Evolutionary conservation across 2,888 invertebrate species (phyloP), one percentile per base, ranked within the genome.

Genomic region (Watsonalla cultraria): DNA sequence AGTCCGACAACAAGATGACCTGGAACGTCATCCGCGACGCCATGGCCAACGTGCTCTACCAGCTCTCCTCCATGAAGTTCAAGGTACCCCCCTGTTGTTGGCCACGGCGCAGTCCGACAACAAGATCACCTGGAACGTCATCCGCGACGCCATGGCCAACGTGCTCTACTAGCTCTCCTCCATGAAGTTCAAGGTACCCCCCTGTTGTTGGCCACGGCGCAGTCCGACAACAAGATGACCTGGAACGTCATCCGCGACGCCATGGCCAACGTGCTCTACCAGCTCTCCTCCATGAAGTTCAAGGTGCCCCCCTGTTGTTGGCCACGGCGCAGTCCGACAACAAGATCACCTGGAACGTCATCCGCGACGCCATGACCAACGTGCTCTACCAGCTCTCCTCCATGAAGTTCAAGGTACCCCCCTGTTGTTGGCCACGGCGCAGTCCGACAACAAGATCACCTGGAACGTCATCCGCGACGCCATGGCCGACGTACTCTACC

Each of bases 1-100:
- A 99, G 91, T 97, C 97, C 47, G 99, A 99, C 86, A 98, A 99
- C 92, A 99, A 99, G 92, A 84, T 90, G 79, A 99, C 99, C 59
- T 99, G 99, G 99, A 95, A 95, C 77, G 96, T 96, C 53, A 99
- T 99, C 86, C 94, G 97, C 64, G 99, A 99, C 82, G 96, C 97
- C 75, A 97, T 99, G 98, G 96, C 96, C 78, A 96, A 96, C 82
- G 96, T 98, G 74, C 94, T 99, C 72, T 99, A 99, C 92, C 98
- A 99, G 86, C 93, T 99, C 67, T 98, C 97, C 78, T 97, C 97
- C 81, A 99, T 99, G 99, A 99, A 99, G 91, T 99, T 99, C 93
- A 99, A 98, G 94, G 97, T 96, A 73, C 66, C 35, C 47, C n/a
- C n/a, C n/a, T n/a, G n/a, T n/a, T n/a, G n/a, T n/a, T n/a, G 91